Evolutionary conservation across 2,113 vertebrate genomes (phyloP), one percentile per base, ranked within the genome.

Genomic region (Vimba vimba): DNA sequence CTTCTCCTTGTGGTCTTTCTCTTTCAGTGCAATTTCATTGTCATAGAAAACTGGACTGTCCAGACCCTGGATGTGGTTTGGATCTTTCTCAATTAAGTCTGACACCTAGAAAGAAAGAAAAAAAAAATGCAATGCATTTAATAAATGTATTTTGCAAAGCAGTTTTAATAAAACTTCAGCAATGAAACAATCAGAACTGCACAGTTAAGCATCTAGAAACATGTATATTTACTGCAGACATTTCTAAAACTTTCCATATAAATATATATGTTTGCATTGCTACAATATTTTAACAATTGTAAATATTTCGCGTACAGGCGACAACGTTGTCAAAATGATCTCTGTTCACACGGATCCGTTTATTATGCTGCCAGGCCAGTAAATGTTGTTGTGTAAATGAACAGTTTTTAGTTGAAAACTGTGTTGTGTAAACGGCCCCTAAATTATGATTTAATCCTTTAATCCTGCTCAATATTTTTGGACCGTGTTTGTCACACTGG

Each of bases 41-140:
- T 91, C 88, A 62, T 4, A 86, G 79, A 93, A 92, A 15, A 87
- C n/a, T 23, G 79, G 55, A 78, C 93, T 92, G 87, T 91, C 86
- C 21, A 79, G 74, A 84, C 80, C 91, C 52, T 86, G 82, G 10
- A 87, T 8, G 43, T 89, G 62, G 6, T 93, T 89, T 69, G 60
- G 4, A 9, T 75, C 71, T 36, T 94, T 94, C 83, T 92, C 87
- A 62, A 73, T 60, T 7, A 82, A n/a, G 1, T 90, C 86, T 59
- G 85, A 23, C 2, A 4, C 88, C 95, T 95, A 90, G 25, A 47
- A 23, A 15, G 64, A n/a, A 47, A 75, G 33, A 33, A 64, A 43
- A 88, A 43, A 88, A 52, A 52, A 1, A 4, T 85, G 79, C 4
- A 84, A 19, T 73, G 64, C 30, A 60, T 36, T 86, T 64, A 59